A percentile compares a stretch with the other conserved stretches of the same genome.
These are phyloP conservation scores for Oriolus oriolus DNA, from an alignment of 2,113 vertebrate genomes.

Conservation along the genomic window DNA sequence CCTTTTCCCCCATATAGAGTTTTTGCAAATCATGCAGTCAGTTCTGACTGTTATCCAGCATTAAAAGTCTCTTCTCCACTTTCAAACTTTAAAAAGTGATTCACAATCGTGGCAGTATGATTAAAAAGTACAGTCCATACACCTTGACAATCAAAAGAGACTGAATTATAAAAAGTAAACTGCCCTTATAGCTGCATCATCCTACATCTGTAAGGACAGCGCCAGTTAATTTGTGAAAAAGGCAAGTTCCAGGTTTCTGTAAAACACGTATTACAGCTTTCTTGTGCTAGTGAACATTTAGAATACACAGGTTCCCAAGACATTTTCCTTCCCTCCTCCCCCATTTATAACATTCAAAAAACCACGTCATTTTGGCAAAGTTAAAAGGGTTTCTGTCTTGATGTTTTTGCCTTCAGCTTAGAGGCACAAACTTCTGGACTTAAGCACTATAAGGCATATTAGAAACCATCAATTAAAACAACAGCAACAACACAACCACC, in stretches of 20 bases:
- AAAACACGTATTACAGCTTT: conserved; percentile 63
- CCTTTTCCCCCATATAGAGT: conserved; percentile 66
- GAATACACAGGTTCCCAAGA: conserved; percentile 61
- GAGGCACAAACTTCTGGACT: conserved; percentile 76
- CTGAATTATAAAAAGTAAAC: conserved; percentile 73
- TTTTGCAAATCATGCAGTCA: conserved; percentile 74
- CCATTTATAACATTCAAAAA: conserved; percentile 61
- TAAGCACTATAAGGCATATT: conserved; percentile 82
- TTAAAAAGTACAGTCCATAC: conserved; percentile 70
- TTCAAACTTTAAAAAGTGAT: conserved; percentile 66
- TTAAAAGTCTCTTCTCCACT: conserved; percentile 60
- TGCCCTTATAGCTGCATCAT: conserved; percentile 63
- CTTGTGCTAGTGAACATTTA: conserved; percentile 65
- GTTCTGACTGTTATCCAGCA: conserved; percentile 68
- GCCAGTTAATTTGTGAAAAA: conserved; percentile 52
- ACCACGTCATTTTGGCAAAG: conserved; percentile 67
- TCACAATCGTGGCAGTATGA: conserved; percentile 72
- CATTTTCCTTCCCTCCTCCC: conserved; percentile 15
- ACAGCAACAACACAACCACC: not conserved
- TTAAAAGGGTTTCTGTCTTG: conserved; percentile 32
- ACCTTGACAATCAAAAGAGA: conserved; percentile 71
- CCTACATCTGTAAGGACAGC: conserved; percentile 46
- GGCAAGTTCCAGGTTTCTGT: conserved; percentile 64
- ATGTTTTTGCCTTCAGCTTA: conserved; percentile 68
- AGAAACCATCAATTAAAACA: conserved; percentile 69